Evolutionary conservation across 2,888 invertebrate genomes (phyloP).

Genomic region (Formica aserva): DNA sequence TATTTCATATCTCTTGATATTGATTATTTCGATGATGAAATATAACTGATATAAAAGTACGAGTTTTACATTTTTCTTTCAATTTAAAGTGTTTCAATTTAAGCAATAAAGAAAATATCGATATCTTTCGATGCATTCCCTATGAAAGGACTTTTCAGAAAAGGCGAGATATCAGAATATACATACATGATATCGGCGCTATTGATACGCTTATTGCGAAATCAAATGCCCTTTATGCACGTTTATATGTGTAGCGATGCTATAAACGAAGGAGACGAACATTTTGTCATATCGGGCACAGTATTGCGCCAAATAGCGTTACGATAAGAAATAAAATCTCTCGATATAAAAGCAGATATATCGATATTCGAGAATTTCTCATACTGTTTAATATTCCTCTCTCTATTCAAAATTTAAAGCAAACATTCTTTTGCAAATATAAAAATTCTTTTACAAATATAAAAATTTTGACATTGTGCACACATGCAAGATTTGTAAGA

Average conservation of each 20-base stretch:
- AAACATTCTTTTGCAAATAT: neutral
- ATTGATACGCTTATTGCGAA: neutral
- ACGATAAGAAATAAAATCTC: neutral
- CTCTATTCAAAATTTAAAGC: neutral
- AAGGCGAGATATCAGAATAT: slow-evolving; percentile 7
- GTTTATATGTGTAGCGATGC: neutral
- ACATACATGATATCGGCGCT: slow-evolving; percentile 1
- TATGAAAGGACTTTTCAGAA: neutral
- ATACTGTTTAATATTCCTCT: neutral
- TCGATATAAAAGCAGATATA: slow-evolving; percentile 1
- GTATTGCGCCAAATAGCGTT: neutral
- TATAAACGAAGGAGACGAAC: neutral
- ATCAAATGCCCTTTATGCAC: slow-evolving; percentile 3
- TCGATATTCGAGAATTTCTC: neutral
- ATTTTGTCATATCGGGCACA: neutral
- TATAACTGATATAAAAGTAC: neutral
- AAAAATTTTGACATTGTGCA: neutral
- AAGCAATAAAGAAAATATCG: neutral
- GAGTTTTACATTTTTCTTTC: neutral
- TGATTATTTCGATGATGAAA: neutral
- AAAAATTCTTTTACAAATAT: neutral
- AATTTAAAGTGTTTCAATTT: neutral
- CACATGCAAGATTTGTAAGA: neutral
- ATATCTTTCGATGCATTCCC: neutral
- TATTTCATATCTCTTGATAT: neutral